These are phyloP conservation scores for Stomatorhinus walkeri DNA, from an alignment of 2,797 vertebrate species.

Conservation along the genomic window DNA sequence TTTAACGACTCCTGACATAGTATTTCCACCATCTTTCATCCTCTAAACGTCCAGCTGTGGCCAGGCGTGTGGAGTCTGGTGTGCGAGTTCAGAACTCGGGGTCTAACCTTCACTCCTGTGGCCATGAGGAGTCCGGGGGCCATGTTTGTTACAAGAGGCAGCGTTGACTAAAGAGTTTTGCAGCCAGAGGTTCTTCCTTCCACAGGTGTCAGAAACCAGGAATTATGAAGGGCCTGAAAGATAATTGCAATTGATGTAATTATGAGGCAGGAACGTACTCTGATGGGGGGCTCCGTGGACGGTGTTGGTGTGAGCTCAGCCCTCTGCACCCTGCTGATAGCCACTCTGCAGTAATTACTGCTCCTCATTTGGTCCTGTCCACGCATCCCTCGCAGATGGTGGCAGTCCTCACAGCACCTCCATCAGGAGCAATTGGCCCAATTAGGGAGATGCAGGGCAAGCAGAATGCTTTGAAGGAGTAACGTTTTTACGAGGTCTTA, in stretches of 20 bases:
- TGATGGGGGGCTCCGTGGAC: constrained; percentile 33
- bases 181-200: constrained; percentile 31
- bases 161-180: constrained; percentile 28
- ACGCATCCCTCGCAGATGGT: constrained; percentile 7
- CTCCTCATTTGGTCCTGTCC: constrained; percentile 22
- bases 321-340: constrained; percentile 31
- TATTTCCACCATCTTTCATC: background rate
- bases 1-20: background rate
- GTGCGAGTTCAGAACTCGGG: background rate
- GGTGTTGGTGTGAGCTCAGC: constrained; percentile 28
- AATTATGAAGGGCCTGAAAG: constrained; percentile 39
- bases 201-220: constrained; percentile 38
- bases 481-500: background rate
- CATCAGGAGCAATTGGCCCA: constrained; percentile 20
- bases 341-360: constrained; percentile 38
- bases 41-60: background rate
- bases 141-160: constrained; percentile 24
- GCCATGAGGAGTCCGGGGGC: background rate
- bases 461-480: background rate
- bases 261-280: constrained; percentile 35
- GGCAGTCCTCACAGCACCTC: constrained; percentile 31
- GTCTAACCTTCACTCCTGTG: background rate
- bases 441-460: constrained; percentile 18
- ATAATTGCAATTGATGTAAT: constrained; percentile 50
- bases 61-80: background rate